Percentiles rank a stretch among this genome's conserved stretches.
These are phyloP conservation scores for Selenia dentaria DNA, from an alignment of 2,888 invertebrate genomes.

Conservation along the genomic window DNA sequence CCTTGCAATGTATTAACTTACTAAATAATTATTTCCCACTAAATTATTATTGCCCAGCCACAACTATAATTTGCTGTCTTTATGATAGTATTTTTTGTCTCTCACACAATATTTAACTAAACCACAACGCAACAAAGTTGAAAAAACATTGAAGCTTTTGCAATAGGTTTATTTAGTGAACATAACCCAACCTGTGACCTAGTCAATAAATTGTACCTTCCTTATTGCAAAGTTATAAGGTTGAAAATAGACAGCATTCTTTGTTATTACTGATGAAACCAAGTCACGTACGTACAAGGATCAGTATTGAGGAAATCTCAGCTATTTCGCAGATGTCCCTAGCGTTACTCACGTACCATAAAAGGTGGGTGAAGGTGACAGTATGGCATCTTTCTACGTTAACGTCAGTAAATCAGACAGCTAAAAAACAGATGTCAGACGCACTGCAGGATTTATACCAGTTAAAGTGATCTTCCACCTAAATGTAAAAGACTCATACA, in stretches of 20 bases:
- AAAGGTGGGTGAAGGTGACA: not conserved
- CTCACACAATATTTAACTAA: not conserved
- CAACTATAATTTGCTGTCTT: too few species aligned
- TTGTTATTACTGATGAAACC: not conserved
- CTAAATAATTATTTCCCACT: too few species aligned
- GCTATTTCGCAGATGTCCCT: conserved; percentile 8
- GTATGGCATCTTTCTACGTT: not conserved
- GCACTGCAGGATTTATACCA: too few species aligned
- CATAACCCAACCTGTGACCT: not conserved
- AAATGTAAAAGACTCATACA: too few species aligned
- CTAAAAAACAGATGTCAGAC: too few species aligned
- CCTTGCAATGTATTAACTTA: too few species aligned
- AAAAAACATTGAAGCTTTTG: not conserved
- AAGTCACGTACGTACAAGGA: conserved; percentile 13
- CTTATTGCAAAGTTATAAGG: not conserved
- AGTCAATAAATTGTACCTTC: not conserved
- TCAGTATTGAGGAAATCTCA: conserved; percentile 19
- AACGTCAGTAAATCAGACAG: too few species aligned
- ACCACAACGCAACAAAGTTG: not conserved
- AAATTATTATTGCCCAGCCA: too few species aligned
- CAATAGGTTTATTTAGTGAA: not conserved
- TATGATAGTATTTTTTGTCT: not conserved
- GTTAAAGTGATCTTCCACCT: too few species aligned
- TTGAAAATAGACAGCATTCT: not conserved
- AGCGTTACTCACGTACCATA: not conserved